These are phyloP conservation scores for Corythornis vintsioides DNA, from an alignment of 2,113 vertebrate genomes.

Conservation along the genomic window DNA sequence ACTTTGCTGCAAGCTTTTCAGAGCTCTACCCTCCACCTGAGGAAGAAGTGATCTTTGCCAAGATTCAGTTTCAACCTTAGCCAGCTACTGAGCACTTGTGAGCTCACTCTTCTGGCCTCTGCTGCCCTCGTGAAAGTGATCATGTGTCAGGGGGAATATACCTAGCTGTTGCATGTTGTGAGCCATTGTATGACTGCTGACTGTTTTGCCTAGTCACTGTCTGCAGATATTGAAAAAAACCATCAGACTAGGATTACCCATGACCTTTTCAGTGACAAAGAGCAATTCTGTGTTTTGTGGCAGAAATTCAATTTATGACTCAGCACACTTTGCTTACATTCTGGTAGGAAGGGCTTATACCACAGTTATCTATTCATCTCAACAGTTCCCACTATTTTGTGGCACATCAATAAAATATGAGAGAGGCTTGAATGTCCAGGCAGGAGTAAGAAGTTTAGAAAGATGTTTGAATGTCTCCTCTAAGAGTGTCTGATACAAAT, in stretches of 20 bases:
- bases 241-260: background rate
- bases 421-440: background rate
- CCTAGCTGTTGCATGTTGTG: background rate
- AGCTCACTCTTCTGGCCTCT: background rate
- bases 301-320: background rate
- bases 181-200: background rate
- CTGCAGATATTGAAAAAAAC: background rate
- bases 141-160: background rate
- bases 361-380: background rate
- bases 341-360: background rate
- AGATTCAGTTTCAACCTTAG: background rate
- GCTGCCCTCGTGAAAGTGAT: accelerated
- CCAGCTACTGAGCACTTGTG: background rate
- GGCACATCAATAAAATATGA: accelerated
- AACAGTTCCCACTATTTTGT: accelerated
- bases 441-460: background rate
- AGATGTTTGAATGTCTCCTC: background rate
- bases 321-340: background rate
- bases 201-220: accelerated
- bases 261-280: background rate
- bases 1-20: background rate
- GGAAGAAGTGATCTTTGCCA: background rate
- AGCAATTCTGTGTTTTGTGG: background rate
- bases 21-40: background rate
- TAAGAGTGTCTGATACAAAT: background rate